Evolutionary conservation across 2,797 vertebrate genomes (phyloP).

Genomic region (Xyrichtys novacula): DNA sequence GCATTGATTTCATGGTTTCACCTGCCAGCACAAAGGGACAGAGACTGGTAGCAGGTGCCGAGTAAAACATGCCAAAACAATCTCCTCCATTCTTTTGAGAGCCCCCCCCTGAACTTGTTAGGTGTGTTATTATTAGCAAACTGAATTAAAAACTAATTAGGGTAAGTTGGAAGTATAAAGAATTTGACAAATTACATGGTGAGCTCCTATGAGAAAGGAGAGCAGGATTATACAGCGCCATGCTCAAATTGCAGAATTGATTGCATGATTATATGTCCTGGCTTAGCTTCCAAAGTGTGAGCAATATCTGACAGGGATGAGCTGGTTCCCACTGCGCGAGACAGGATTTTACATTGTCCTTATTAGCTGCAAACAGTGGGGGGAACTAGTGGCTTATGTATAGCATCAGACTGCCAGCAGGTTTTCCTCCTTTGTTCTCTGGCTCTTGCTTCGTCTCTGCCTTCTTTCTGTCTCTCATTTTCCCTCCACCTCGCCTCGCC

Average conservation of each 20-base stretch:
- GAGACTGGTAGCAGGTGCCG: constrained; percentile 70
- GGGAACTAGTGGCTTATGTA: constrained; percentile 68
- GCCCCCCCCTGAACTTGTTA: constrained; percentile 50
- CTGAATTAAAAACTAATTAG: constrained; percentile 74
- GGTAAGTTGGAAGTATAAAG: constrained; percentile 45
- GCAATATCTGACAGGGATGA: constrained; percentile 66
- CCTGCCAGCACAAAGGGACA: constrained; percentile 67
- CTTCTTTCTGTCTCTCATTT: constrained; percentile 41
- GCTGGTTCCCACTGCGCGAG: constrained; percentile 66
- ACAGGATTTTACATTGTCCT: constrained; percentile 75
- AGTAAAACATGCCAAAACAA: constrained; percentile 70
- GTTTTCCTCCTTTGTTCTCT: constrained; percentile 63
- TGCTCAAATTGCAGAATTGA: constrained; percentile 56
- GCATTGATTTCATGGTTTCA: constrained; percentile 73
- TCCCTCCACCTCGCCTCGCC: constrained; percentile 33
- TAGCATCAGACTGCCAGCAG: constrained; percentile 64
- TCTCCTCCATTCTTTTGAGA: constrained; percentile 62
- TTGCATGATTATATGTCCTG: constrained; percentile 63
- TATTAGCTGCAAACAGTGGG: constrained; percentile 78
- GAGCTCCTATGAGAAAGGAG: constrained; percentile 41
- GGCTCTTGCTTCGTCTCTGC: constrained; percentile 21
- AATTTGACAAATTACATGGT: constrained; percentile 45
- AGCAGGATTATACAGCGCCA: constrained; percentile 33
- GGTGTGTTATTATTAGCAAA: constrained; percentile 69
- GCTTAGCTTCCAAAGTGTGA: constrained; percentile 56